These are phyloP conservation scores for Simalia tracyae DNA, from an alignment of 2,797 vertebrate species.

Conservation along the genomic window DNA sequence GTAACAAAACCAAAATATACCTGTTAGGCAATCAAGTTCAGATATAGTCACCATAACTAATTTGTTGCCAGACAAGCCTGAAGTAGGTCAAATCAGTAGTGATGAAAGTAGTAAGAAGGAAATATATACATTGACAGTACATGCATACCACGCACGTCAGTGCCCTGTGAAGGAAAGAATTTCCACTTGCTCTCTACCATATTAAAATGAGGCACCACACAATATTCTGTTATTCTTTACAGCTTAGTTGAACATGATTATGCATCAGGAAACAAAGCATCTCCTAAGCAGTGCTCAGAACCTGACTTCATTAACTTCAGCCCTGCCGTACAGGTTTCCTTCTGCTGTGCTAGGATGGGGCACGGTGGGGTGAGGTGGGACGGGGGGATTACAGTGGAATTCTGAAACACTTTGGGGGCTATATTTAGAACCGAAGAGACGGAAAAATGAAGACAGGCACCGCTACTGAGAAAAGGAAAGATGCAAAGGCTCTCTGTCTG, in stretches of 20 bases:
- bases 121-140: not conserved
- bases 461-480: not conserved
- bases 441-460: not conserved
- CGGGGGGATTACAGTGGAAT: not conserved
- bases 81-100: not conserved
- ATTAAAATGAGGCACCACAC: not conserved
- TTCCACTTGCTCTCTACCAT: not conserved
- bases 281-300: not conserved
- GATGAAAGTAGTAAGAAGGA: not conserved
- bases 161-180: not conserved
- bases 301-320: not conserved
- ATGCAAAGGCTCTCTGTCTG: not conserved
- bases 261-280: not conserved
- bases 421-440: not conserved
- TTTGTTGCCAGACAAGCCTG: not conserved
- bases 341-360: not conserved
- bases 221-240: not conserved
- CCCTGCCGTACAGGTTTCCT: slow-evolving; percentile 3
- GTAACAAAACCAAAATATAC: not conserved
- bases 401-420: not conserved
- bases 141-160: too few species aligned
- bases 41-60: not conserved
- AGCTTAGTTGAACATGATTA: not conserved
- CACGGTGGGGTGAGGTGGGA: not conserved
- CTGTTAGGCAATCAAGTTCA: not conserved